These are phyloP conservation scores for Phengaris arion DNA, from an alignment of 2,888 invertebrate genomes.

Conservation along the genomic window DNA sequence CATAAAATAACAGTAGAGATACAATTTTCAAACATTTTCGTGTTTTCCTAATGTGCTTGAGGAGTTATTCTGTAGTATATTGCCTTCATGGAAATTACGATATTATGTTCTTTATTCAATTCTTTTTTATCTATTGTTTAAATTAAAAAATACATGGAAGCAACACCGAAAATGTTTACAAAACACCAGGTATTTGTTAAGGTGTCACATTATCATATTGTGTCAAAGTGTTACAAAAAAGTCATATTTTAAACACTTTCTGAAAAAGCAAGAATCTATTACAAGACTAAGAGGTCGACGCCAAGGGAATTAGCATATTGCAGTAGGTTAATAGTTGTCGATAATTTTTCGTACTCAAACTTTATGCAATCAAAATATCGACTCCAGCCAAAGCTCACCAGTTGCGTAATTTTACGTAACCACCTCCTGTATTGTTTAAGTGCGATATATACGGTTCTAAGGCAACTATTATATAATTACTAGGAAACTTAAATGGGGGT, in stretches of 20 bases:
- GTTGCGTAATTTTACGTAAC: conserved; percentile 23
- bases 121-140: neutral
- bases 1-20: no score
- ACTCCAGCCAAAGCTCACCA: conserved; percentile 21
- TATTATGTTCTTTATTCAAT: no score
- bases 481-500: conserved; percentile 9
- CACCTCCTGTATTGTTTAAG: conserved; percentile 18
- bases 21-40: no score
- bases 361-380: conserved; percentile 24
- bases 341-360: neutral
- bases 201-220: neutral
- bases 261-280: conserved; percentile 3
- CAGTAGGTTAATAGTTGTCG: conserved; percentile 21
- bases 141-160: neutral
- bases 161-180: neutral
- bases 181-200: neutral
- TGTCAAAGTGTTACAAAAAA: neutral
- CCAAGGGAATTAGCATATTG: conserved; percentile 13
- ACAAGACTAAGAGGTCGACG: conserved; percentile 4
- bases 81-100: no score
- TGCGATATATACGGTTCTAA: neutral
- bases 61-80: no score
- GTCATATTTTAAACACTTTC: neutral
- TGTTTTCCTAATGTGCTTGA: no score
- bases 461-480: conserved; percentile 21